Base-by-base conservation (phyloP, 1,140 invertebrate species). In the Drosophila yakuba region DNA sequence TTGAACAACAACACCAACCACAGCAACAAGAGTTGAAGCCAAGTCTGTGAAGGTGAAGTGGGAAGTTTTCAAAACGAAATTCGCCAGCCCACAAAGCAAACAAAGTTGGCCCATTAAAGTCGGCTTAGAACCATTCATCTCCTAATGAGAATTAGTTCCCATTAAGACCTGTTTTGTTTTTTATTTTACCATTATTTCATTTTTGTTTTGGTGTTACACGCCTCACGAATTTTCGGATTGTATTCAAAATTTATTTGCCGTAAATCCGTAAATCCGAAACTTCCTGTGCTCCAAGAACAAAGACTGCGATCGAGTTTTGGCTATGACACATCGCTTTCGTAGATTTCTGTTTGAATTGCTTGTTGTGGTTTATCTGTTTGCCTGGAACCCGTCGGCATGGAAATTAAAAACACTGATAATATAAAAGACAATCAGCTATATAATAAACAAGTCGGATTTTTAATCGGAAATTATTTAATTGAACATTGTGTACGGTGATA, bases 1-100 rank as follows among this genome's bases (percentile, higher is more conserved):
- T 83, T 80, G 45, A 76, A 56, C 63, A 62, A 48, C 36, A 51
- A 44, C 32, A 69, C 43, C 36, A 51, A 44, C 32, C 61, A 11
- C 35, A 43, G 15, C 15, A 23, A 1, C 39, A 4, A 74, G 25
- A 71, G 52, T 15, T 14, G 35, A 28, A 41, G 23, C 43, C 45
- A 17, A 44, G 47, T 60, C 50, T 59, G 50, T 45, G 78, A 85
- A 86, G 82, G 82, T 86, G 84, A 86, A 76, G 61, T 71, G 69
- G 52, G 58, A 81, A 86, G 41, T 63, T 78, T 68, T 44, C 4
- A 45, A 82, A 72, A 41, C 69, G 44, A 54, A 66, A 71, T 83
- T 75, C 23, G 67, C 48, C 64, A 68, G 61, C 48, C 61, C 64
- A 66, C 64, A 68, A 54, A 43, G 50, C 69, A 32, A 48, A 56